A percentile compares a stretch with the other conserved stretches of the same genome.
These are phyloP conservation scores for Phalloptychus januarius DNA, from an alignment of 2,797 vertebrate species.

Conservation along the genomic window DNA sequence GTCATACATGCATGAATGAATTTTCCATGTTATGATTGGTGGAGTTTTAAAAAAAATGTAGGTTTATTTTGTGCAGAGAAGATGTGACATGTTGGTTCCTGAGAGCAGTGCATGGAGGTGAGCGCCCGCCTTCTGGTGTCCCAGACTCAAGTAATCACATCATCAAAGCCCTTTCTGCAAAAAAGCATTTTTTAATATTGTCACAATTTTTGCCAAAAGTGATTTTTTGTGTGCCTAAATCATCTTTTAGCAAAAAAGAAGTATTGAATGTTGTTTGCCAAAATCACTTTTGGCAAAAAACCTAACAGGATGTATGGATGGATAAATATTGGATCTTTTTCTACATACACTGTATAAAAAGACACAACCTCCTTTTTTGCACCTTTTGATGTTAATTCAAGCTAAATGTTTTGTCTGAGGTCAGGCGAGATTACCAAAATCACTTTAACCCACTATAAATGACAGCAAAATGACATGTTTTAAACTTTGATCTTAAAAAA, in stretches of 20 bases:
- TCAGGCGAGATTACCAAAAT: neutral
- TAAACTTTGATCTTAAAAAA: neutral
- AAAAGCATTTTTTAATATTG: neutral
- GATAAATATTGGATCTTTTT: neutral
- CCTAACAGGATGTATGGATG: neutral
- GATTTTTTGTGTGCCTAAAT: no score
- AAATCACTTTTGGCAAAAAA: neutral
- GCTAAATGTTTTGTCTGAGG: neutral
- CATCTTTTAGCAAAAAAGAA: no score
- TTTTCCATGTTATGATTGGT: conserved; percentile 35
- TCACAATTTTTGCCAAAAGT: no score
- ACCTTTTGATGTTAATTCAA: neutral
- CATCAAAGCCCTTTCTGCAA: neutral
- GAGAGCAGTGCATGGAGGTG: neutral
- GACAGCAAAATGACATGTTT: neutral
- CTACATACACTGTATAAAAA: neutral
- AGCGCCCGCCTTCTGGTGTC: neutral
- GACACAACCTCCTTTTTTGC: neutral
- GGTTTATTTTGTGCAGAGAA: neutral
- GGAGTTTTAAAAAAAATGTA: conserved; percentile 2
- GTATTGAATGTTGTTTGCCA: no score
- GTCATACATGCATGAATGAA: conserved; percentile 49
- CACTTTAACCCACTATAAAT: neutral
- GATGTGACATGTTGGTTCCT: conserved; percentile 2
- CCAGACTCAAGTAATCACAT: neutral